Conservation (phyloP, 2,113 vertebrate genomes). For the Pachycephala philippinensis region DNA sequence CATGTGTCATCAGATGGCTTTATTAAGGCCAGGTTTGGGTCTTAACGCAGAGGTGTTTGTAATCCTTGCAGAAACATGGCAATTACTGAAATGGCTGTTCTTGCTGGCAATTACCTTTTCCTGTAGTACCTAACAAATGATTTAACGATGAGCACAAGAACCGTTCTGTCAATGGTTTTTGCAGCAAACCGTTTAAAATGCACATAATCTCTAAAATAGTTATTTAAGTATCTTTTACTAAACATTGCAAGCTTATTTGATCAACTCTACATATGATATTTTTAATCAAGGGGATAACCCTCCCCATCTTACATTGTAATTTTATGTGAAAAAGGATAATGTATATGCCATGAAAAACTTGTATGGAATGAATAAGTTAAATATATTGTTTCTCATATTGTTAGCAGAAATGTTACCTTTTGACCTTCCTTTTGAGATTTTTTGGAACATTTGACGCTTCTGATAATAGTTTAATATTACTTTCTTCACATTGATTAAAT, state of each 20-base stretch:
- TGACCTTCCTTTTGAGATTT: slow-evolving; percentile 71
- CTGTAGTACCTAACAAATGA: background rate
- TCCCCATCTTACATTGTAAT: background rate
- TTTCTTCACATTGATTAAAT: slow-evolving; percentile 79
- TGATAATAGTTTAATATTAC: slow-evolving; percentile 77
- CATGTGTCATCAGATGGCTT: background rate
- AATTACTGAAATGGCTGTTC: background rate
- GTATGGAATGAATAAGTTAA: slow-evolving; percentile 69
- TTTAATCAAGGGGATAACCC: background rate
- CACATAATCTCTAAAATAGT: background rate
- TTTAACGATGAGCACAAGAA: background rate
- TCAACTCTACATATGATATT: background rate
- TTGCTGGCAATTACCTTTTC: background rate
- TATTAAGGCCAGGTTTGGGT: background rate
- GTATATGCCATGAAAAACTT: slow-evolving; percentile 3
- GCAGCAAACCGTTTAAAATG: background rate
- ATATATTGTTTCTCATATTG: slow-evolving; percentile 68
- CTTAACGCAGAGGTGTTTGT: background rate
- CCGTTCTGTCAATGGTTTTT: background rate
- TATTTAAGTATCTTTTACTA: background rate
- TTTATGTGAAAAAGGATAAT: slow-evolving; percentile 23
- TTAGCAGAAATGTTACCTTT: slow-evolving; percentile 68
- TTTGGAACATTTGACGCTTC: slow-evolving; percentile 71
- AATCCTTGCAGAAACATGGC: background rate
- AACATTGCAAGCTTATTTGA: background rate